Percentiles rank a stretch among this genome's conserved stretches.
phyloP scores from a whole-genome alignment of 2,113 vertebrate species.

The Misgurnus anguillicaudatus region DNA sequence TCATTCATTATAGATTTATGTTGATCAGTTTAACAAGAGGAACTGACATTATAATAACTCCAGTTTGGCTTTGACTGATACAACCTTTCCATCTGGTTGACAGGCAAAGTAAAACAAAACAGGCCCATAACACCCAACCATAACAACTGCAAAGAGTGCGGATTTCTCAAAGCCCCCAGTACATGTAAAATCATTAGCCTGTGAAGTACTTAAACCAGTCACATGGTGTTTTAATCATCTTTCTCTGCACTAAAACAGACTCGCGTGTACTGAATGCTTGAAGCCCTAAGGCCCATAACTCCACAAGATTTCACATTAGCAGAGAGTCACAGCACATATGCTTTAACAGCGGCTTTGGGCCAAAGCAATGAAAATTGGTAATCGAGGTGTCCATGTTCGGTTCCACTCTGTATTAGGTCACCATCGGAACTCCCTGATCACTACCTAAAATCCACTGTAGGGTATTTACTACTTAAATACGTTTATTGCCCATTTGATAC shows the following conservation, averaged over 20 bases:
- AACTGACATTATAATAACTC: background rate
- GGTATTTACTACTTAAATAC: slow-evolving; percentile 12
- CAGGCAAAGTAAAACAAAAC: background rate
- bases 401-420: slow-evolving; percentile 26
- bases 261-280: slow-evolving; percentile 6
- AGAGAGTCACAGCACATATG: background rate
- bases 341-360: slow-evolving; percentile 11
- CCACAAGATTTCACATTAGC: slow-evolving; percentile 10
- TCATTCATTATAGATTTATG: slow-evolving; percentile 9
- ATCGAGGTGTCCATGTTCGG: background rate
- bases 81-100: background rate
- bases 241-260: slow-evolving; percentile 14
- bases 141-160: background rate
- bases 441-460: background rate
- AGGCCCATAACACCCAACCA: background rate
- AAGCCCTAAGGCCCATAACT: slow-evolving; percentile 13
- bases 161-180: background rate
- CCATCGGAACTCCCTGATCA: background rate
- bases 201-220: slow-evolving; percentile 27
- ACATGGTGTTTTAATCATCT: slow-evolving; percentile 21
- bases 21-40: background rate
- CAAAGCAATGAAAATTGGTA: slow-evolving; percentile 23
- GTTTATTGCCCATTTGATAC: background rate
- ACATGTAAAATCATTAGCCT: slow-evolving; percentile 18
- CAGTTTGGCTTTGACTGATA: background rate